Conservation (phyloP, 2,797 vertebrate species). For the Agapornis canus region DNA sequence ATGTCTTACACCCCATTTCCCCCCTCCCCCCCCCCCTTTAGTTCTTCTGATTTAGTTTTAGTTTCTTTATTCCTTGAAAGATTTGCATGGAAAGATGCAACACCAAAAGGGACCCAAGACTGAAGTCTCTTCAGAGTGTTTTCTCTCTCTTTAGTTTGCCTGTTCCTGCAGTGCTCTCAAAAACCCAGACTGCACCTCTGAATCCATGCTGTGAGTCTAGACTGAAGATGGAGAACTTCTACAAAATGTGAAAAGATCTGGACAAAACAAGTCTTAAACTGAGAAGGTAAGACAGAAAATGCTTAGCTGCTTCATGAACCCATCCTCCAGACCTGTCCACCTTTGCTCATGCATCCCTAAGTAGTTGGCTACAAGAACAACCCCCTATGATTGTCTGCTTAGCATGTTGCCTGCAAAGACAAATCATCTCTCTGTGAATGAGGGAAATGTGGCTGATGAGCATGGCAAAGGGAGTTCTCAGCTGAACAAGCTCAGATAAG, state of each 20-base stretch:
- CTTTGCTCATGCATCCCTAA: neutral
- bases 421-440: neutral
- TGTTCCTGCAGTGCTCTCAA: neutral
- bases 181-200: neutral
- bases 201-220: neutral
- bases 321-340: neutral
- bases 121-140: neutral
- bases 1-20: neutral
- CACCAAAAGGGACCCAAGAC: neutral
- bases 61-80: neutral
- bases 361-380: neutral
- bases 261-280: neutral
- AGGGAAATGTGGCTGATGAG: neutral
- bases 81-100: neutral
- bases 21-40: too few relatives aligned
- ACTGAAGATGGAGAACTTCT: neutral
- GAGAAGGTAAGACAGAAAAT: neutral
- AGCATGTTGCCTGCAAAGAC: neutral
- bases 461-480: neutral
- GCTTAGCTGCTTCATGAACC: neutral
- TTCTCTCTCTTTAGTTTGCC: neutral
- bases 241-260: neutral
- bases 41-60: neutral
- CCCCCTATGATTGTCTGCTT: neutral
- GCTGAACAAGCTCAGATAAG: slow-evolving; percentile 16